Conservation (phyloP, 2,113 vertebrate species). For the Pedionomus torquatus region DNA sequence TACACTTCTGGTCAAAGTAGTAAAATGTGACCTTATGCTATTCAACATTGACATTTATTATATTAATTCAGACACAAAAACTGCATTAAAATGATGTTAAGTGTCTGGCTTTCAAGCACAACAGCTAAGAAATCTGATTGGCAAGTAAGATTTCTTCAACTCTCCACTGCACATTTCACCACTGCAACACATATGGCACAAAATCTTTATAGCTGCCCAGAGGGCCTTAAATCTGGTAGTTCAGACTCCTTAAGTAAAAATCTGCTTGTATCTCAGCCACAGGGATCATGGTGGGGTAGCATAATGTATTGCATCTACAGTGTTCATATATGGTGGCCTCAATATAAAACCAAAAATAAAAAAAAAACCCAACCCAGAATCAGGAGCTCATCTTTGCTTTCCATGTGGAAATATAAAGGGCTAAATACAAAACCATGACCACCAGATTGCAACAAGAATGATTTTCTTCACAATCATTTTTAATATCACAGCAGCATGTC, state of each 20-base stretch:
- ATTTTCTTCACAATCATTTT: background rate
- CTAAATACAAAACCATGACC: background rate
- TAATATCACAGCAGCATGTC: background rate
- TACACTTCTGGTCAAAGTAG: constrained; percentile 80
- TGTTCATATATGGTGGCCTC: background rate
- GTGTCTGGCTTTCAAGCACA: constrained; percentile 44
- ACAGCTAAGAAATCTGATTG: constrained; percentile 52
- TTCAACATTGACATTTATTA: constrained; percentile 79
- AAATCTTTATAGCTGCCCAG: background rate
- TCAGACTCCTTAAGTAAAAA: background rate
- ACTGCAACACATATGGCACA: background rate
- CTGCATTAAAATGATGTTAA: constrained; percentile 75
- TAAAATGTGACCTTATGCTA: constrained; percentile 83
- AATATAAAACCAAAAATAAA: background rate
- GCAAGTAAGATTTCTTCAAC: background rate
- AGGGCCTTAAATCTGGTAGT: background rate
- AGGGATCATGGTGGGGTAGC: background rate
- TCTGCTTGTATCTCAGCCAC: background rate
- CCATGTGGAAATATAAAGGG: background rate
- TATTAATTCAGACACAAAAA: constrained; percentile 80
- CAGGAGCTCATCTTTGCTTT: background rate
- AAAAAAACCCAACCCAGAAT: background rate
- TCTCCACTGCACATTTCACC: background rate
- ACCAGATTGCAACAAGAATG: background rate
- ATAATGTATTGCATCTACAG: background rate